phyloP scores from a whole-genome alignment of 2,888 invertebrate species.

The Pterostichus madidus region DNA sequence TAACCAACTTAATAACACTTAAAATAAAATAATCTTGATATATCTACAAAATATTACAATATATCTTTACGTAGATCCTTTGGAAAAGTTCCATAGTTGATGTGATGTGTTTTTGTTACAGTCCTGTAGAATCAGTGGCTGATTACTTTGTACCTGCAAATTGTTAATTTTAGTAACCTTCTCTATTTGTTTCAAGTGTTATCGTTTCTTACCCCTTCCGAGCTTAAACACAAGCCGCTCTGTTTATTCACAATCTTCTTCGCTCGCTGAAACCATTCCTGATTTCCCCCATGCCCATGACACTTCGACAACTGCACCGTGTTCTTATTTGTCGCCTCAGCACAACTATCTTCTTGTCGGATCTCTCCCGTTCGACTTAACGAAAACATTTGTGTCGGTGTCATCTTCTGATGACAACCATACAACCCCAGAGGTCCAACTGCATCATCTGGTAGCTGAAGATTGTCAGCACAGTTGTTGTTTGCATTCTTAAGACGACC shows the following conservation, averaged over 20 bases:
- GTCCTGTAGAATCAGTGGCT: slow-evolving; percentile 51
- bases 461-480: slow-evolving; percentile 87
- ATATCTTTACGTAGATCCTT: slow-evolving; percentile 26
- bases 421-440: slow-evolving; percentile 87
- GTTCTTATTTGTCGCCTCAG: slow-evolving; percentile 79
- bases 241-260: slow-evolving; percentile 75
- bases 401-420: slow-evolving; percentile 84
- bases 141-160: slow-evolving; percentile 55
- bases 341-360: slow-evolving; percentile 89
- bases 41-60: slow-evolving; percentile 5
- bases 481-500: slow-evolving; percentile 82
- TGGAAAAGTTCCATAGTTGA: slow-evolving; percentile 52
- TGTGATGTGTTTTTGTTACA: slow-evolving; percentile 34
- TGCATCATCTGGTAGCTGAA: slow-evolving; percentile 85
- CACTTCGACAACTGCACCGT: slow-evolving; percentile 78
- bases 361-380: slow-evolving; percentile 85
- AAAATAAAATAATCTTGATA: neutral
- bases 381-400: slow-evolving; percentile 87
- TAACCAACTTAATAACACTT: slow-evolving; percentile 11
- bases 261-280: slow-evolving; percentile 74
- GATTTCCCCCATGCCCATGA: slow-evolving; percentile 76
- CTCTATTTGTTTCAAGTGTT: too few relatives aligned
- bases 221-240: slow-evolving; percentile 74
- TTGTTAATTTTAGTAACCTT: too few relatives aligned
- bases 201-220: slow-evolving; percentile 73